Base-by-base conservation (phyloP, 1,140 invertebrate genomes). In the Zophobas morio region DNA sequence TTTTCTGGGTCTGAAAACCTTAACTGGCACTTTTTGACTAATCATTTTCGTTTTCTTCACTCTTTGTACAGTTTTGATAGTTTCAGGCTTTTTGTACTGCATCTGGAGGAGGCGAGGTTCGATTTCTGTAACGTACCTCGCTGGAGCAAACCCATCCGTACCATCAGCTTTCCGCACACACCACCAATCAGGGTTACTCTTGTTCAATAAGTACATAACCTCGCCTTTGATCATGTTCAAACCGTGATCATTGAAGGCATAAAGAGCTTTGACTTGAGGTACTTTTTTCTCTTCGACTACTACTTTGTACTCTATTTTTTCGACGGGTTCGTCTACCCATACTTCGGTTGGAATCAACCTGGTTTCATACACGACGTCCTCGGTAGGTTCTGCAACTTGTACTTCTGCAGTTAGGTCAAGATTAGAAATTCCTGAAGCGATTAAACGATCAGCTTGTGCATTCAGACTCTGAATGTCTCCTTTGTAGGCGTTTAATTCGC, bases 151-250 rank as follows among this genome's bases (percentile, higher is more conserved):
- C 6, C 98, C 98, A 84, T 99, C 97, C 0, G 92, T 91, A 0
- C 97, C 95, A 84, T 96, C 96, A 0, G 91, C 90, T 88, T 98
- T 98, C 6, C 97, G 89, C 1, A 99, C 95, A 82, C 95, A 96
- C 98, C 98, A 99, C 98, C 98, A 99, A 86, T 99, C 98, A 0
- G 93, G 91, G 86, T 99, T 99, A 0, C 96, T 98, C 88, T 98
- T 98, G 82, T 94, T 96, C 56, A 99, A 89, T 1, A 99, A 88
- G 82, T 98, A 94, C 94, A 99, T 96, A 81, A 94, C 92, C 87
- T 98, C 96, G 74, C 96, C 96, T 88, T 99, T 99, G 1, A 88
- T 88, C 90, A 98, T 96, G 34, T 92, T 91, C 88, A 99, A 96
- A n/a, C 96, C 96, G 84, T 98, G 96, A 0, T 97, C 97, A 79